Base-by-base conservation (phyloP, 2,797 vertebrate genomes). In the Eulemur coronatus region DNA sequence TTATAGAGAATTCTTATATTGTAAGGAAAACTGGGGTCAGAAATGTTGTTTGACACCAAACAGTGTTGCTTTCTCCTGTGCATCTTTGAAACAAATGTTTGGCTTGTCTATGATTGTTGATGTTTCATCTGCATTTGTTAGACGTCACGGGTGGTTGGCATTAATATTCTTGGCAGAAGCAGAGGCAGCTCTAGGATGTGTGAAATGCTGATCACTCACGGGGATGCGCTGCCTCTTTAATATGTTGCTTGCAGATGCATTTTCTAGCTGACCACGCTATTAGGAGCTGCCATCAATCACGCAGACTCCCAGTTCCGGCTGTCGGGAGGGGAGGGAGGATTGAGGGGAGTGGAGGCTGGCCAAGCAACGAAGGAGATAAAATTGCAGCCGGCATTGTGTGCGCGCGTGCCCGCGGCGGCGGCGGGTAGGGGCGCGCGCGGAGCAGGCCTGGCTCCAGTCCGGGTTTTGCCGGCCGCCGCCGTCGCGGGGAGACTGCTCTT, bases 211-310 rank as follows among this genome's bases (percentile, higher is more conserved):
- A 97, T 97, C 98, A 89, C 98, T 98, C 97, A 96, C 93, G 93
- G 98, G 96, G 98, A 98, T 98, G 98, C 96, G 94, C 84, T 43
- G 97, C 98, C 98, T 98, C 97, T 96, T 82, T 96, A 89, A 96
- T 97, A 85, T 98, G 98, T 98, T 97, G 98, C 98, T 98, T 98
- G 98, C 98, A 97, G 98, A 95, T 98, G 98, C 98, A 93, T 95
- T 98, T 98, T 98, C 97, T 93, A 97, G 98, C 98, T 98, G 98
- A 97, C 98, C 98, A 96, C 95, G 98, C 98, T 98, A 96, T 98
- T 97, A 97, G 96, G 98, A 98, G 98, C 98, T 97, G 97, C 99
- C 98, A 99, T 99, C 99, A 98, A 99, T 99, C 99, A 99, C 92
- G 50, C 91, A 90, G 98, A 95, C 97, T 98, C 99, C 98, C 99